A percentile compares a stretch with the other conserved stretches of the same genome.
Evolutionary conservation across 2,797 vertebrate genomes (phyloP).

Genomic region (Carcharodon carcharias): DNA sequence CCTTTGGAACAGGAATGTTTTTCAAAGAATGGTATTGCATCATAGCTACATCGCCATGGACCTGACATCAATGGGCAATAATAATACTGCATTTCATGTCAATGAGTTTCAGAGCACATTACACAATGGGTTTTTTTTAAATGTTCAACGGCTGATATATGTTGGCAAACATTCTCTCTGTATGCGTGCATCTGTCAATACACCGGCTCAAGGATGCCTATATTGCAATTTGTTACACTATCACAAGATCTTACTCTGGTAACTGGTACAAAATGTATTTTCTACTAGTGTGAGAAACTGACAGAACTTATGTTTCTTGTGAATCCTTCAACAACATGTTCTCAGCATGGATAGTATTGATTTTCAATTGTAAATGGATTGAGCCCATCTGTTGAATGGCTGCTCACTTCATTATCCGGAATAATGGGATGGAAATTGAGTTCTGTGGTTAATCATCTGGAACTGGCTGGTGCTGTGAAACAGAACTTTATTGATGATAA

Average conservation of each 20-base stretch:
- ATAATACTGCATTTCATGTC: neutral
- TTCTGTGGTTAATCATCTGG: neutral
- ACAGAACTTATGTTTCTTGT: neutral
- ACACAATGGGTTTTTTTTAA: neutral
- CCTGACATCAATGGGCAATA: neutral
- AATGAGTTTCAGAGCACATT: neutral
- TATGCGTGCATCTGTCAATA: neutral
- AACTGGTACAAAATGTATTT: neutral
- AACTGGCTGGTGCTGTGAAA: neutral
- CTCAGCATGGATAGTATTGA: neutral
- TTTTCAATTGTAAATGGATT: neutral
- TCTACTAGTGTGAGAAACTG: neutral
- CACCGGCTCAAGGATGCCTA: neutral
- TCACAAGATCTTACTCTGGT: neutral
- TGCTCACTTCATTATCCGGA: neutral
- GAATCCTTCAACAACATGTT: neutral
- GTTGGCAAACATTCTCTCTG: neutral
- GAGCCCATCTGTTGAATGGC: neutral
- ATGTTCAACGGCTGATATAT: neutral
- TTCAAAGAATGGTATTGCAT: neutral
- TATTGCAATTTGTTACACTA: neutral
- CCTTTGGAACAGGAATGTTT: neutral
- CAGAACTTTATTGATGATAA: neutral
- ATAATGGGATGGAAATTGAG: neutral
- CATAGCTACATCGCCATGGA: neutral